These are phyloP conservation scores for Criorhina ranunculi DNA, from an alignment of 2,888 invertebrate species.

Conservation along the genomic window DNA sequence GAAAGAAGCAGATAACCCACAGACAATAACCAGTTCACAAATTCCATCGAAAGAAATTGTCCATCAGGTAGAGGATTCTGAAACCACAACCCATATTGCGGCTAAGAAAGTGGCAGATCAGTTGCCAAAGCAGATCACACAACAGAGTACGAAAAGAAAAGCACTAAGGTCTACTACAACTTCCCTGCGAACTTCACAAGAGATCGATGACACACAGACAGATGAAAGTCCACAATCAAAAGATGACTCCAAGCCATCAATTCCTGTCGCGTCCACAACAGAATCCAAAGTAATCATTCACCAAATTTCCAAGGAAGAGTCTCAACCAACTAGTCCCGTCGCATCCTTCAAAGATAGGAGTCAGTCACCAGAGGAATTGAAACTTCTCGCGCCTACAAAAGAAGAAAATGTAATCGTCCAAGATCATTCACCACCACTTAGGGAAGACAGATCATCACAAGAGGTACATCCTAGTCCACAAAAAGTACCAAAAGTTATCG, in stretches of 20 bases:
- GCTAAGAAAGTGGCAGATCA: slow-evolving; percentile 2
- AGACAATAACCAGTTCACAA: not conserved
- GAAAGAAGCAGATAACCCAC: not conserved
- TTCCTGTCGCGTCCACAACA: too few relatives aligned
- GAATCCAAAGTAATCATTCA: slow-evolving; percentile 76
- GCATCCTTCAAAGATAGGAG: too few relatives aligned
- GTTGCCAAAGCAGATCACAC: not conserved
- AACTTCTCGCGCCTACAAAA: too few relatives aligned
- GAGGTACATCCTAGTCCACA: too few relatives aligned
- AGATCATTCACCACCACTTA: too few relatives aligned
- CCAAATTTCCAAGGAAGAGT: slow-evolving; percentile 71
- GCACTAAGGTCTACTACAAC: slow-evolving; percentile 13
- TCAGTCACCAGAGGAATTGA: too few relatives aligned
- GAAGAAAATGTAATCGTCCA: too few relatives aligned
- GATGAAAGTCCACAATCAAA: not conserved
- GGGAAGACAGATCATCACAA: too few relatives aligned
- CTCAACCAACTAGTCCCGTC: too few relatives aligned
- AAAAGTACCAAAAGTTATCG: slow-evolving; percentile 27
- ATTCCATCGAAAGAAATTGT: slow-evolving; percentile 3
- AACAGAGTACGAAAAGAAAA: slow-evolving; percentile 30
- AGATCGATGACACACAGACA: not conserved
- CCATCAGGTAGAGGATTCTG: slow-evolving; percentile 18
- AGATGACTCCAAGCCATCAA: not conserved
- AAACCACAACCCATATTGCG: slow-evolving; percentile 13
- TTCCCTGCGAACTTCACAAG: not conserved